Evolutionary conservation across 2,797 vertebrate species (phyloP).

Genomic region (Ceyx erithaca): DNA sequence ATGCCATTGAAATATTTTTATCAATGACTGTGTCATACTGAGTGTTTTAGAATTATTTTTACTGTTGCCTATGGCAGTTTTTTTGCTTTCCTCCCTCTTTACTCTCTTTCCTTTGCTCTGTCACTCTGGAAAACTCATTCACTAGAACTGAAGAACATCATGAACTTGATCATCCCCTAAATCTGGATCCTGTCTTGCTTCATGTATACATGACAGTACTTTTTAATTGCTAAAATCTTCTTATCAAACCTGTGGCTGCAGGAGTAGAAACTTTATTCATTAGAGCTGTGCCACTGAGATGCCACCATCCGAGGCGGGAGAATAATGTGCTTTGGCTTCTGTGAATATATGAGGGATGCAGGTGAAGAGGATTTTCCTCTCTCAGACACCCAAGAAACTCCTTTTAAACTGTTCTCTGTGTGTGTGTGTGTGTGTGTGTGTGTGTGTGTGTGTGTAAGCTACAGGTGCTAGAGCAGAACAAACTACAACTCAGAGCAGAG

Average conservation of each 20-base stretch:
- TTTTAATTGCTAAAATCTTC: background rate
- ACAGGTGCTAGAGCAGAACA: background rate
- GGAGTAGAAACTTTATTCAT: background rate
- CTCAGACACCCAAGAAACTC: background rate
- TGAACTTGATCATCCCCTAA: background rate
- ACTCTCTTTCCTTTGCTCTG: background rate
- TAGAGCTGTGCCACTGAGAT: background rate
- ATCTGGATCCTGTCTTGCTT: background rate
- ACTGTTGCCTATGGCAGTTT: background rate
- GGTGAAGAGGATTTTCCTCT: background rate
- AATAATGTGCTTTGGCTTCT: background rate
- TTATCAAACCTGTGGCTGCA: fast-evolving
- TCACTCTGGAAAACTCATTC: background rate
- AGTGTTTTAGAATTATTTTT: background rate
- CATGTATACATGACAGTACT: background rate
- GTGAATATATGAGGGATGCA: background rate
- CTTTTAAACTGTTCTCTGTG: background rate
- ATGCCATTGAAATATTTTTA: background rate
- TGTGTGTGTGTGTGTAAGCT: background rate
- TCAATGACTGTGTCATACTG: background rate
- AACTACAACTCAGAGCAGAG: background rate
- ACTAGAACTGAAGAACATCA: background rate
- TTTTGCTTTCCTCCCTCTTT: background rate
- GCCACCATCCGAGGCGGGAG: background rate
- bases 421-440: background rate